Percentiles rank a stretch among this genome's conserved stretches.
Evolutionary conservation across 30 jellyfish, hydroid and myxozoan species (phyloP).

Genomic region (Chrysaora quinquecirrha): DNA sequence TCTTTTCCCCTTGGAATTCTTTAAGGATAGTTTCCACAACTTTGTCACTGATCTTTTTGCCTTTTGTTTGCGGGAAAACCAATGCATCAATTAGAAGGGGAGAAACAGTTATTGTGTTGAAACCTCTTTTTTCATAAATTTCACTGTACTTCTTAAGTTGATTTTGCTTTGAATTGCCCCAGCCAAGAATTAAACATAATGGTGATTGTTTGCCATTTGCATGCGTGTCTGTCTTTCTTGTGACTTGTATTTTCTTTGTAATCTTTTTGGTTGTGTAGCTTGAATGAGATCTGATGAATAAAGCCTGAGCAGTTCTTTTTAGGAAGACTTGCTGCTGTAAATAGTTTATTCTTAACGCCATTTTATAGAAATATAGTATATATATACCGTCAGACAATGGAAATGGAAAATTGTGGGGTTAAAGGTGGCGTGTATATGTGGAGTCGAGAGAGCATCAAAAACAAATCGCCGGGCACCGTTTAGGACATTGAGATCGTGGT

Average conservation of each 20-base stretch:
- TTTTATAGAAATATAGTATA: no score
- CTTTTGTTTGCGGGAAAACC: constrained; percentile 58
- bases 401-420: no score
- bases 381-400: no score
- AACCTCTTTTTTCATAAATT: constrained; percentile 57
- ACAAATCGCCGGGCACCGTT: no score
- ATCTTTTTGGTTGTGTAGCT: not conserved
- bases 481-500: no score
- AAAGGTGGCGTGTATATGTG: no score
- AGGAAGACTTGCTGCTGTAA: no score
- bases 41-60: constrained; percentile 42
- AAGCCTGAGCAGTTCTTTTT: no score
- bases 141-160: constrained; percentile 67
- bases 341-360: no score
- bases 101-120: constrained; percentile 68
- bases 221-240: constrained; percentile 5
- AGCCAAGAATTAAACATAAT: constrained; percentile 86
- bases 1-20: not conserved
- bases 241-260: constrained; percentile 38
- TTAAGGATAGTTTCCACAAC: constrained; percentile 33
- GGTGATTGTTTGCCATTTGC: constrained; percentile 12
- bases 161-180: constrained; percentile 73
- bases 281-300: not conserved
- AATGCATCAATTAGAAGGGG: constrained; percentile 66
- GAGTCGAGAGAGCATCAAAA: no score